Conservation (phyloP, 2,113 vertebrate species). For the Lepidothrix coronata region DNA sequence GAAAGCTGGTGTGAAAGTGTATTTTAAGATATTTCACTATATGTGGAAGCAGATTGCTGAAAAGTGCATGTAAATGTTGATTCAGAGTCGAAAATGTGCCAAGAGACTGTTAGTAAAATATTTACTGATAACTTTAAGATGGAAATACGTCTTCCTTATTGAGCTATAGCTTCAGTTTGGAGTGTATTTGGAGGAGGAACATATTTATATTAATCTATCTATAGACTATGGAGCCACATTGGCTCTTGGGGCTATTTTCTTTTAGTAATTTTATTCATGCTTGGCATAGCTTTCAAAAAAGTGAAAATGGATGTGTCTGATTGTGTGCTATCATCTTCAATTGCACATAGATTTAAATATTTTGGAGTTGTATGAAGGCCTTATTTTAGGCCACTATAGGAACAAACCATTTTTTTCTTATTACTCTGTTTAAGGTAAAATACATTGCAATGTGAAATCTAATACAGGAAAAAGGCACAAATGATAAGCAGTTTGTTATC, state of each 20-base stretch:
- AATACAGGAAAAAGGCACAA: background rate
- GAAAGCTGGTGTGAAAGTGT: background rate
- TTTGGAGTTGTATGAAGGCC: background rate
- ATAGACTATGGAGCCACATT: background rate
- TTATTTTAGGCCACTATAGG: background rate
- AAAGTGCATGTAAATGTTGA: constrained; percentile 36
- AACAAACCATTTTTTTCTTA: background rate
- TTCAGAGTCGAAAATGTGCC: constrained; percentile 36
- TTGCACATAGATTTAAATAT: background rate
- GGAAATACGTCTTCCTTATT: constrained; percentile 63
- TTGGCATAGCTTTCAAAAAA: background rate
- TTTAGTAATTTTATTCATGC: background rate
- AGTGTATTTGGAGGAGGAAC: constrained; percentile 1
- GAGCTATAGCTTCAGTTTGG: constrained; percentile 46
- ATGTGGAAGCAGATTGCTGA: constrained; percentile 8
- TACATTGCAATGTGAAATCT: background rate
- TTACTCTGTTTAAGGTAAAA: background rate
- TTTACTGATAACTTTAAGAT: constrained; percentile 59
- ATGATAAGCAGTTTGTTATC: background rate
- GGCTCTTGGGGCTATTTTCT: background rate
- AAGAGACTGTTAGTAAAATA: constrained; percentile 61
- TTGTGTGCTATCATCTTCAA: background rate
- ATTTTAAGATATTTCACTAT: constrained; percentile 6
- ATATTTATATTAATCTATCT: constrained; percentile 28
- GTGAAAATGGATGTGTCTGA: background rate